phyloP scores from a whole-genome alignment of 2,113 vertebrate genomes.

The Tamias sibiricus region DNA sequence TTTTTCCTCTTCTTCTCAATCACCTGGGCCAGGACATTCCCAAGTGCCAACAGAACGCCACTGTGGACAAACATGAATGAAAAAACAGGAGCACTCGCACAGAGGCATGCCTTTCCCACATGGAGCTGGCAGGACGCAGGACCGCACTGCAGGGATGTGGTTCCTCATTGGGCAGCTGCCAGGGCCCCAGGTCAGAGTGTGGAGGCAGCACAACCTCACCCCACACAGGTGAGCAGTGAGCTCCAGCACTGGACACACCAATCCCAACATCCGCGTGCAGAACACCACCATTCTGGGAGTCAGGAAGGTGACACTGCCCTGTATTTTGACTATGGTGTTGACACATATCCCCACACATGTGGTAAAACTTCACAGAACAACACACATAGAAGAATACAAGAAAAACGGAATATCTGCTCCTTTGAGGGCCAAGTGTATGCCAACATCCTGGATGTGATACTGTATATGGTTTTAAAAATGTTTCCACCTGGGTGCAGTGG shows the following conservation, averaged over 20 bases:
- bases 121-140: background rate
- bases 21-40: constrained; percentile 91
- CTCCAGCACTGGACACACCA: too few species aligned
- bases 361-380: background rate
- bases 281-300: background rate
- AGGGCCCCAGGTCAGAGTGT: background rate
- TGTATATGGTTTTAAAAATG: background rate
- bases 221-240: background rate
- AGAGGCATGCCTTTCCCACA: accelerated
- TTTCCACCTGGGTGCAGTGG: background rate
- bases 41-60: constrained; percentile 91
- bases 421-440: background rate
- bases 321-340: background rate
- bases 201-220: background rate
- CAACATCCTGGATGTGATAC: background rate
- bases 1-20: constrained; percentile 87
- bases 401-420: background rate
- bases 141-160: too few species aligned
- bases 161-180: background rate
- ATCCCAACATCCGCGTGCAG: background rate
- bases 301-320: background rate
- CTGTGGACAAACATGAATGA: constrained; percentile 83
- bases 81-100: background rate
- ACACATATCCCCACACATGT: background rate
- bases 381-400: background rate